These are phyloP conservation scores for Carettochelys insculpta DNA, from an alignment of 2,113 vertebrate species.

Conservation along the genomic window DNA sequence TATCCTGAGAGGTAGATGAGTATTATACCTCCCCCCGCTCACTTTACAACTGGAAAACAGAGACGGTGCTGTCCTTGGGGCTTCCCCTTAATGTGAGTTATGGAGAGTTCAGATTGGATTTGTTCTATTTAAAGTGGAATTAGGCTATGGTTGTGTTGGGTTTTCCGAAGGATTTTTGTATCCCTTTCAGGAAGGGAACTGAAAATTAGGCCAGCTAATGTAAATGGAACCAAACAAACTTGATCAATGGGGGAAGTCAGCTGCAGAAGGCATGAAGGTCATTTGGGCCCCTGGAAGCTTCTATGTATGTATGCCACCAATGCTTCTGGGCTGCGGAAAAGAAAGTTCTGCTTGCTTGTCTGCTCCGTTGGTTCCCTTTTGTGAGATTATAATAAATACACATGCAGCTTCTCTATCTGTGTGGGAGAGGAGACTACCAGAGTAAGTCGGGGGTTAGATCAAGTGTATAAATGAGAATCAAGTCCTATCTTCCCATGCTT, in stretches of 20 bases:
- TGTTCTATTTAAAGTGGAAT: not conserved
- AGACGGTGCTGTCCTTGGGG: not conserved
- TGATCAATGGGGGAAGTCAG: constrained; percentile 9
- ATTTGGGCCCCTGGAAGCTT: not conserved
- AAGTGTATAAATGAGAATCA: not conserved
- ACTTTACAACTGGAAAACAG: not conserved
- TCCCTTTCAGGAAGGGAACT: not conserved
- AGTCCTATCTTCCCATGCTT: not conserved
- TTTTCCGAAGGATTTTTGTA: constrained; percentile 19
- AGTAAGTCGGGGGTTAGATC: constrained; percentile 17
- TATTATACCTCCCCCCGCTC: not conserved
- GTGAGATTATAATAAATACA: not conserved
- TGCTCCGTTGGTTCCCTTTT: constrained; percentile 18
- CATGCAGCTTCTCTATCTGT: not conserved
- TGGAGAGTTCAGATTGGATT: not conserved
- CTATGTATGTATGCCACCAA: not conserved
- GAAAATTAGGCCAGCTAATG: constrained; percentile 40
- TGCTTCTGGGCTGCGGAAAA: not conserved
- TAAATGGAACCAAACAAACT: constrained; percentile 30
- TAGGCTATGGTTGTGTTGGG: not conserved
- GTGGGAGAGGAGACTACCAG: not conserved
- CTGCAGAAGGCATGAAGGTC: not conserved
- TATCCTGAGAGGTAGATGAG: not conserved
- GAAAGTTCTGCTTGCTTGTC: not conserved
- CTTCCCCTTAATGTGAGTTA: not conserved